A percentile compares a stretch with the other conserved stretches of the same genome.
Conservation (phyloP, 2,888 invertebrate genomes). For the Plagodis dolabraria region DNA sequence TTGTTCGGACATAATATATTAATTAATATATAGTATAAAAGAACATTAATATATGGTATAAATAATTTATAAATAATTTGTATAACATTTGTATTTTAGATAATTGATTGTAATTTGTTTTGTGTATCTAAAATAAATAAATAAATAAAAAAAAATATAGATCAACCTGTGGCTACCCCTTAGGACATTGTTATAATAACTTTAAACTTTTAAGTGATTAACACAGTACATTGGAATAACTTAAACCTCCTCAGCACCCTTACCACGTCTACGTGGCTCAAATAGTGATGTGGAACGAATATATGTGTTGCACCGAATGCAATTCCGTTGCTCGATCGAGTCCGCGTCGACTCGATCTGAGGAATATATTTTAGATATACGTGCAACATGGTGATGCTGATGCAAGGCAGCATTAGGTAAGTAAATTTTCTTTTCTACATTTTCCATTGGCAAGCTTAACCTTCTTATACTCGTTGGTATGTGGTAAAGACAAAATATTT, state of each 20-base stretch:
- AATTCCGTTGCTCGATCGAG: conserved; percentile 30
- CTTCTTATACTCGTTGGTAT: too few relatives aligned
- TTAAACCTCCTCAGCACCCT: conserved; percentile 1
- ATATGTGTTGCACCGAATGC: conserved; percentile 42
- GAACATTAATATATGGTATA: too few relatives aligned
- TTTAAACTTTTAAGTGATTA: not conserved
- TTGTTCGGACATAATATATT: too few relatives aligned
- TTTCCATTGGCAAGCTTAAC: not conserved
- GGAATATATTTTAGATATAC: conserved; percentile 4
- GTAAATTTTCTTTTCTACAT: not conserved
- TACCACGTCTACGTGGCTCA: conserved; percentile 39
- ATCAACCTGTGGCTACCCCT: too few relatives aligned
- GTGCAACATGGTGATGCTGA: not conserved
- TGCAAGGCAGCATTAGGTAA: not conserved
- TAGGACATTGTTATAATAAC: too few relatives aligned
- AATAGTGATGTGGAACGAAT: conserved; percentile 42
- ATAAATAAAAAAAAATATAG: too few relatives aligned
- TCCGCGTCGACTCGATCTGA: conserved; percentile 7
- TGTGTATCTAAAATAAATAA: too few relatives aligned
- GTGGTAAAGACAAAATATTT: too few relatives aligned
- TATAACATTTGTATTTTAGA: too few relatives aligned
- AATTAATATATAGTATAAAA: too few relatives aligned
- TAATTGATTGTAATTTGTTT: too few relatives aligned
- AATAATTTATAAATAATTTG: too few relatives aligned
- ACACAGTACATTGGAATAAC: not conserved